Evolutionary conservation across 2,888 invertebrate species (phyloP).

Genomic region (Brenthis hecate): DNA sequence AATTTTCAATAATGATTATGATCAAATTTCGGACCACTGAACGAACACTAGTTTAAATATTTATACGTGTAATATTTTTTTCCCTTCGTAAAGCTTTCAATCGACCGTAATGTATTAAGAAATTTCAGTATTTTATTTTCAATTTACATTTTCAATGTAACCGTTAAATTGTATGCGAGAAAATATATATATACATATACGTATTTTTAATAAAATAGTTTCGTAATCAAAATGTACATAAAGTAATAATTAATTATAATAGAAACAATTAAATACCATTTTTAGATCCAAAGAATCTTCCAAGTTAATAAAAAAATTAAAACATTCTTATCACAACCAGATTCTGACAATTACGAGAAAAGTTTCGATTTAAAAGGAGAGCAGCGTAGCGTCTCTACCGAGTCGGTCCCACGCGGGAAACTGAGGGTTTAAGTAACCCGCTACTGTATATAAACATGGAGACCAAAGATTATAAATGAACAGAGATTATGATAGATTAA

Average conservation of each 20-base stretch:
- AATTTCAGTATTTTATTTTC: no score
- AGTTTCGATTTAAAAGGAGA: constrained; percentile 36
- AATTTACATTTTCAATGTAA: no score
- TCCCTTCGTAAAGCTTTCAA: no score
- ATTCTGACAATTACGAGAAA: constrained; percentile 38
- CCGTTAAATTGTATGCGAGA: no score
- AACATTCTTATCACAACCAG: constrained; percentile 25
- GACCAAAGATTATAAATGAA: constrained; percentile 38
- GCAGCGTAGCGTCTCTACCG: constrained; percentile 40
- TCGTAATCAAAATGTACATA: neutral
- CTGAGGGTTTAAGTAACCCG: constrained; percentile 56
- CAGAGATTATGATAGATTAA: constrained; percentile 9
- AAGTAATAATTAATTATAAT: constrained; percentile 1
- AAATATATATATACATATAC: no score
- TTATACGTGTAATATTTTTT: no score
- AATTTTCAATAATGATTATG: no score
- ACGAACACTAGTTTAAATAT: no score
- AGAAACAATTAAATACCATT: constrained; percentile 27
- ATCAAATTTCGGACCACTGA: no score
- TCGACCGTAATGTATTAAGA: no score
- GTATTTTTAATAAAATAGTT: neutral
- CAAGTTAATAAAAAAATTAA: constrained; percentile 18
- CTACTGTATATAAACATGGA: constrained; percentile 60
- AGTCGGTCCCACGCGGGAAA: constrained; percentile 57
- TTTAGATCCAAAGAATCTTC: constrained; percentile 8